phyloP scores from a whole-genome alignment of 2,113 vertebrate genomes.

The Nibea albiflora region DNA sequence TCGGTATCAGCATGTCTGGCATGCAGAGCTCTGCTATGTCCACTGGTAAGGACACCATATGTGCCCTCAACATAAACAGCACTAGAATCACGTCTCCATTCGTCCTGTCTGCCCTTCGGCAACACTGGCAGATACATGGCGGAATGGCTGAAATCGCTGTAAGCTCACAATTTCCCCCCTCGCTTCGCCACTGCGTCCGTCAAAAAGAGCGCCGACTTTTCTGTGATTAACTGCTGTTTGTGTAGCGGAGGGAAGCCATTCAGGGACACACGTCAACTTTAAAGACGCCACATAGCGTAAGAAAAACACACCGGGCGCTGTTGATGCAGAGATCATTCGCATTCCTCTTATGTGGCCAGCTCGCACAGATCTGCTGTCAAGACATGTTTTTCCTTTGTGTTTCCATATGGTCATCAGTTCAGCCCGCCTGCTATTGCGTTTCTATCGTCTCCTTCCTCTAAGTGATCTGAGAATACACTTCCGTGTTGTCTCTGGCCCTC shows the following conservation, averaged over 20 bases:
- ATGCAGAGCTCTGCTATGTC: slow-evolving; percentile 28
- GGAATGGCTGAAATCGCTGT: slow-evolving; percentile 48
- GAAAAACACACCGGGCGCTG: slow-evolving; percentile 5
- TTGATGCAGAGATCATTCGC: slow-evolving; percentile 29
- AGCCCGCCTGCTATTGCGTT: slow-evolving; percentile 20
- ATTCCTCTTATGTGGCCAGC: slow-evolving; percentile 28
- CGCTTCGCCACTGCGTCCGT: slow-evolving; percentile 30
- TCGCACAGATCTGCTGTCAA: slow-evolving; percentile 21
- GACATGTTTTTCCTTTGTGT: background rate
- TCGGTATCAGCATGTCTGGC: slow-evolving; percentile 1
- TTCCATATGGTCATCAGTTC: slow-evolving; percentile 41
- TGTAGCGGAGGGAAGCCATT: slow-evolving; percentile 36
- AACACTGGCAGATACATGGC: slow-evolving; percentile 46
- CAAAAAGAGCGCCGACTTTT: slow-evolving; percentile 47
- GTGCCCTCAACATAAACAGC: slow-evolving; percentile 49
- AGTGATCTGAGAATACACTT: slow-evolving; percentile 21
- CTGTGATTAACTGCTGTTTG: slow-evolving; percentile 40
- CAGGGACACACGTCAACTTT: slow-evolving; percentile 30
- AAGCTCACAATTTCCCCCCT: slow-evolving; percentile 66
- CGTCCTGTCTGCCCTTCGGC: slow-evolving; percentile 25
- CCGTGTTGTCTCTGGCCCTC: slow-evolving; percentile 48
- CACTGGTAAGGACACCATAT: slow-evolving; percentile 61
- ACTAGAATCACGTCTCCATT: slow-evolving; percentile 25
- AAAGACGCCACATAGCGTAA: slow-evolving; percentile 16
- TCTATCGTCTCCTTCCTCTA: slow-evolving; percentile 24